phyloP scores from a whole-genome alignment of 2,888 invertebrate genomes.

The Incurvaria masculella region DNA sequence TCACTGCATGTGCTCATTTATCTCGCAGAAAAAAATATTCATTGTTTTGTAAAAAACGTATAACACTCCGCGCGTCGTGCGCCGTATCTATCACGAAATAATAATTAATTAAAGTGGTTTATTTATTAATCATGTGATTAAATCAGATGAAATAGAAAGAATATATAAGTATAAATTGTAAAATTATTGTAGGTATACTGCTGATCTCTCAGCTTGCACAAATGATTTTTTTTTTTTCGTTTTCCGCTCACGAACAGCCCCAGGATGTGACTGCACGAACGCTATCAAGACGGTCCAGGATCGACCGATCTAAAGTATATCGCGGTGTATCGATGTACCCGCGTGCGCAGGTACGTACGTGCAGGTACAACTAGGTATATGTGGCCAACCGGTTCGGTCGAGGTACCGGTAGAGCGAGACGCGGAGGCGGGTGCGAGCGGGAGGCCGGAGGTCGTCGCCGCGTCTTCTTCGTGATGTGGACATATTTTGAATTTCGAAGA shows the following conservation, averaged over 20 bases:
- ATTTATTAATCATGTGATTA: no score
- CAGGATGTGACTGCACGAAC: background rate
- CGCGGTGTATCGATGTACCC: background rate
- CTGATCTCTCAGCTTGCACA: no score
- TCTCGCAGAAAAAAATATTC: no score
- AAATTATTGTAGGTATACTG: no score
- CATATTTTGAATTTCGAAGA: conserved; percentile 22
- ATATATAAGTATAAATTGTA: no score
- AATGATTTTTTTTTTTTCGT: no score
- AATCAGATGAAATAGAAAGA: no score
- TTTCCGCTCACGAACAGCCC: background rate
- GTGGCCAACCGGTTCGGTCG: background rate
- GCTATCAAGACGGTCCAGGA: background rate
- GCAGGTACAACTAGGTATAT: background rate
- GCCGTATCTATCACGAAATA: no score
- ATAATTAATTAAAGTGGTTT: no score
- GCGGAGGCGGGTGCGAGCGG: background rate
- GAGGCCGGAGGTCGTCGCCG: background rate
- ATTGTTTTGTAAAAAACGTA: no score
- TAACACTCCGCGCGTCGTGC: no score
- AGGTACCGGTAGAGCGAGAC: background rate
- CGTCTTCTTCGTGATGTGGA: background rate
- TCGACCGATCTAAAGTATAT: background rate
- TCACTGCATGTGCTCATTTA: no score
- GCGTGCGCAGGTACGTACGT: background rate